These are phyloP conservation scores for Thysanoteuthis rhombus DNA, from an alignment of 2,888 invertebrate species.

Conservation along the genomic window DNA sequence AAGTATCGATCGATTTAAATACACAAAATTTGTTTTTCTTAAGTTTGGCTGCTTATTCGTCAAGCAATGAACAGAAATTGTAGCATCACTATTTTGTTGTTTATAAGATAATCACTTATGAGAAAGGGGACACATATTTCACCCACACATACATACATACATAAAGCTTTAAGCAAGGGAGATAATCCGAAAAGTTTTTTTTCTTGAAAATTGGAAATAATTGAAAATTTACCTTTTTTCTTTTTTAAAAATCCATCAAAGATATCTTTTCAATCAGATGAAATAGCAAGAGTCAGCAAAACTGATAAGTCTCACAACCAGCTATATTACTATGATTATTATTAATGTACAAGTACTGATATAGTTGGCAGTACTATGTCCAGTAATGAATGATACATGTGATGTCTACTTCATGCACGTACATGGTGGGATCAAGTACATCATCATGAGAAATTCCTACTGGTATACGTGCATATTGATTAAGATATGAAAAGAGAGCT, in stretches of 20 bases:
- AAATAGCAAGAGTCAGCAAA: background rate
- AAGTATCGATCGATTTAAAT: background rate
- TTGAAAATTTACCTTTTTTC: no score
- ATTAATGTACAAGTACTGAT: background rate
- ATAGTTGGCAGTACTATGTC: background rate
- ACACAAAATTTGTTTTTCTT: background rate
- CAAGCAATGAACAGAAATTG: background rate
- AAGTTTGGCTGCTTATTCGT: background rate
- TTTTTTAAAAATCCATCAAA: no score
- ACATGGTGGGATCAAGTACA: background rate
- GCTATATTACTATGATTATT: background rate
- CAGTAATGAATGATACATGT: background rate
- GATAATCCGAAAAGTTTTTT: background rate
- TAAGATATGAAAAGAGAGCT: background rate
- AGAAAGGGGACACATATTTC: background rate
- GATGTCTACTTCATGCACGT: background rate
- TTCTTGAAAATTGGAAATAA: no score
- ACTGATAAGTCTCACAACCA: background rate
- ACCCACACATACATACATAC: background rate
- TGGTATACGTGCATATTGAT: background rate
- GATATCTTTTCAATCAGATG: background rate
- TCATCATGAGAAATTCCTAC: background rate
- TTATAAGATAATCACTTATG: background rate
- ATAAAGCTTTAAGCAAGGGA: background rate
- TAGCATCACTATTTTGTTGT: background rate